A percentile compares a stretch with the other conserved stretches of the same genome.
These are phyloP conservation scores for Drosophila subsilvestris DNA, from an alignment of 2,888 invertebrate species.

Conservation along the genomic window DNA sequence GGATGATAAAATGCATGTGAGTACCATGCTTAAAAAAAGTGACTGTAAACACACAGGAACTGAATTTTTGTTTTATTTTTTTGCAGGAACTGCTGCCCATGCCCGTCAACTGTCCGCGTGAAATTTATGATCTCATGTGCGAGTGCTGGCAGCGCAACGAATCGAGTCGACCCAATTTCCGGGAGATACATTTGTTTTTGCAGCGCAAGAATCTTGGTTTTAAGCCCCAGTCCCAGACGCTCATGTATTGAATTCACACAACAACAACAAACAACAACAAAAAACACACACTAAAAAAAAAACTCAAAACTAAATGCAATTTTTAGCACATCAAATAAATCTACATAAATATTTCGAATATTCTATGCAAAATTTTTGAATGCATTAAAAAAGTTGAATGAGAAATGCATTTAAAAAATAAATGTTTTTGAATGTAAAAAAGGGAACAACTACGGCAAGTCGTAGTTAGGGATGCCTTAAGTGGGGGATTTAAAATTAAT, in stretches of 20 bases:
- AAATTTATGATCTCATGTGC: constrained; percentile 93
- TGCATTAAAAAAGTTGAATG: background rate
- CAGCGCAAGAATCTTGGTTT: constrained; percentile 90
- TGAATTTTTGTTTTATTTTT: background rate
- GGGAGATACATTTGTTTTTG: constrained; percentile 93
- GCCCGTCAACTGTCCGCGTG: constrained; percentile 91
- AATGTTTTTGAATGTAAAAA: background rate
- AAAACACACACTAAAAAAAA: constrained; percentile 21
- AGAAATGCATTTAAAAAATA: background rate
- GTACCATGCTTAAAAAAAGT: constrained; percentile 62
- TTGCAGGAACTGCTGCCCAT: constrained; percentile 86
- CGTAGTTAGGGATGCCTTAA: background rate
- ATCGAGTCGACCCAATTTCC: constrained; percentile 90
- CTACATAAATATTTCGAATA: background rate
- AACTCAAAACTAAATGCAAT: background rate
- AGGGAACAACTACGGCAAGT: background rate
- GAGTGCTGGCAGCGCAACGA: constrained; percentile 94
- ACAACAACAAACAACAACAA: constrained; percentile 5
- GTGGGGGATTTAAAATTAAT: background rate
- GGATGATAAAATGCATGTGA: constrained; percentile 89
- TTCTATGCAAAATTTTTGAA: background rate
- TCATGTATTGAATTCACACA: constrained; percentile 66
- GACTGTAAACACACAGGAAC: background rate
- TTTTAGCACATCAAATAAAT: background rate
- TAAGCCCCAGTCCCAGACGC: constrained; percentile 81